Base-by-base conservation (phyloP, 2,797 vertebrate genomes). In the Streptopelia turtur region DNA sequence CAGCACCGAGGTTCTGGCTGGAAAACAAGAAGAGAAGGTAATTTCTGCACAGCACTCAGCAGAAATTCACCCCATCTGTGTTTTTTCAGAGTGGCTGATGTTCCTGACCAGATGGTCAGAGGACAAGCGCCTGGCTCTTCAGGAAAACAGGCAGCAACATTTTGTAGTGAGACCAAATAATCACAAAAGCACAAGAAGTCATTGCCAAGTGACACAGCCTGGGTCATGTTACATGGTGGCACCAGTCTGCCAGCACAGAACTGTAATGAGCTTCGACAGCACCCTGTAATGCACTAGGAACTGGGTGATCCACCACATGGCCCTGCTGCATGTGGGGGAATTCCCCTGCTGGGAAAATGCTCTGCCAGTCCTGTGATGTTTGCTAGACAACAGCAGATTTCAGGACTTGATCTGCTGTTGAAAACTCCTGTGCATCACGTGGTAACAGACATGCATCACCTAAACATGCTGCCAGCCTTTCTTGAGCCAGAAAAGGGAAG, bases 1-100 rank as follows among this genome's bases (percentile, higher is more conserved):
- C 99, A 6, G 97, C 97, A 66, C 98, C 97, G 0, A 96, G 77
- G n/a, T 95, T 95, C 91, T 98, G 98, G 94, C 98, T 98, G 75
- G 76, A 93, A 96, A 87, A 95, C 35, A 95, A 95, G 65, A 94
- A 45, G 17, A 66, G 86, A 4, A 3, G 43, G 83, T 91, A 27
- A 88, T 82, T 79, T 74, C 53, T 41, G 35, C 0, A 0, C 12
- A 12, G 37, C 16, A 18, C 30, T 35, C 43, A 23, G 41, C 56
- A 61, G 52, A 66, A 50, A 50, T 30, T 75, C 13, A 25, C n/a
- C 35, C 39, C 3, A 3, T 27, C 35, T 31, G 45, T 25, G 23
- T 9, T 64, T 41, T 59, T 27, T 10, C 66, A 41, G 78, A 30
- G 41, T 0, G 9, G 61, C 37, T 93, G 76, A 16, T 3, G 0